phyloP scores from a whole-genome alignment of 2,113 vertebrate species.

The Clarias batrachus region DNA sequence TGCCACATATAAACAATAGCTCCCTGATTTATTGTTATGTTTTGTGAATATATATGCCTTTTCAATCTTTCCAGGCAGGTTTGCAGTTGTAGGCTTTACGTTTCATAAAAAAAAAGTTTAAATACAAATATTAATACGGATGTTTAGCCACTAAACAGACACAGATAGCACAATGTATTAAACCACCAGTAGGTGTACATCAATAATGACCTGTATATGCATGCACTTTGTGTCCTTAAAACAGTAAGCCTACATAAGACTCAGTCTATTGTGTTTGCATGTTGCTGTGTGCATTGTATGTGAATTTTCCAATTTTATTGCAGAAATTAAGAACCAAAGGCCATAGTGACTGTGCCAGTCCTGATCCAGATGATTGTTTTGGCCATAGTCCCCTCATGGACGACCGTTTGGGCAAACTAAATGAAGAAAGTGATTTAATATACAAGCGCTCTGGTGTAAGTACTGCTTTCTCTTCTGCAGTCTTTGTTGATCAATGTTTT shows the following conservation, averaged over 20 bases:
- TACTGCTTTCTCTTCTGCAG: conserved; percentile 88
- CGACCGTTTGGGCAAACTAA: conserved; percentile 99
- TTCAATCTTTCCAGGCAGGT: neutral
- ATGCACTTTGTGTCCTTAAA: neutral
- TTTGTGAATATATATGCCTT: neutral
- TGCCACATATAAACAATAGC: neutral
- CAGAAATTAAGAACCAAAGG: conserved; percentile 99
- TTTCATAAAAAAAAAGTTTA: neutral
- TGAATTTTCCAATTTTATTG: conserved; percentile 99
- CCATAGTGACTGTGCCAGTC: conserved; percentile 99
- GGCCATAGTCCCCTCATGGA: conserved; percentile 98
- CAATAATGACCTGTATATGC: neutral
- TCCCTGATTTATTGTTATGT: neutral
- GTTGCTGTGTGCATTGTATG: conserved; percentile 69
- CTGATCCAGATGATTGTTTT: conserved; percentile 98
- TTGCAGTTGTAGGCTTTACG: neutral
- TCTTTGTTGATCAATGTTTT: conserved; percentile 97
- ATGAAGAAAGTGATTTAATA: conserved; percentile 99
- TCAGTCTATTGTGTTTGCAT: conserved; percentile 26
- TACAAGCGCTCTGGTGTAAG: conserved; percentile 99
- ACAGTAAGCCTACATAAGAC: conserved; percentile 4
- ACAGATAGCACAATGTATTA: neutral
- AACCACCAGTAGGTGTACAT: neutral
- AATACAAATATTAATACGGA: neutral
- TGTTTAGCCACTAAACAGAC: neutral